Percentiles rank a stretch among this genome's conserved stretches.
Conservation (phyloP, 2,888 invertebrate genomes). For the Anthophora plumipes region DNA sequence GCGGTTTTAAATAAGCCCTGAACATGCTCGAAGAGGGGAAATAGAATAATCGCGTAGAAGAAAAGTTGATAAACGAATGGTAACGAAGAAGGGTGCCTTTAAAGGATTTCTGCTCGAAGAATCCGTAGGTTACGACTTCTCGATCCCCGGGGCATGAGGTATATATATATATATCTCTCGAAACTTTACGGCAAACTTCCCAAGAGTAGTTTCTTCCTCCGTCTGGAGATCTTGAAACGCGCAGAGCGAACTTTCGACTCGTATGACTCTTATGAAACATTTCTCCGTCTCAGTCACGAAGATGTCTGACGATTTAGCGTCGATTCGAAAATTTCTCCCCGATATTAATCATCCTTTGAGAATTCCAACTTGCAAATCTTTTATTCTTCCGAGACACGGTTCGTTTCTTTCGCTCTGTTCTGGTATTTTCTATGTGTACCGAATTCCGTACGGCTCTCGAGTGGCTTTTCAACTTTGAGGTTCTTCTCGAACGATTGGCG, state of each 20-base stretch:
- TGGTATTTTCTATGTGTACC: too few species aligned
- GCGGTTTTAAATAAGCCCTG: too few species aligned
- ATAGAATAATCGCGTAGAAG: not conserved
- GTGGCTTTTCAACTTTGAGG: too few species aligned
- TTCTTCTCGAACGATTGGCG: too few species aligned
- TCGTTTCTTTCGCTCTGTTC: too few species aligned
- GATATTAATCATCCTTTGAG: too few species aligned
- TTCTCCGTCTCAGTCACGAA: slow-evolving; percentile 10
- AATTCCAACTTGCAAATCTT: too few species aligned
- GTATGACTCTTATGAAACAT: slow-evolving; percentile 56
- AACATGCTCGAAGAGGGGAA: not conserved
- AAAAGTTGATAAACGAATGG: not conserved
- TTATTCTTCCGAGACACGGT: too few species aligned
- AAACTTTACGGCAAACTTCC: slow-evolving; percentile 55
- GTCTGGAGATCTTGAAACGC: slow-evolving; percentile 55
- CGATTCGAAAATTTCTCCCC: too few species aligned
- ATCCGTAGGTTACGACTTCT: slow-evolving; percentile 51
- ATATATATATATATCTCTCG: slow-evolving; percentile 26
- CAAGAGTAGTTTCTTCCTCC: slow-evolving; percentile 59
- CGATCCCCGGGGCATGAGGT: slow-evolving; percentile 40
- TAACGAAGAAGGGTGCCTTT: not conserved
- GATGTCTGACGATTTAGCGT: too few species aligned
- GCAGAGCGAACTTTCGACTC: slow-evolving; percentile 57
- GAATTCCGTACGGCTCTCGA: too few species aligned
- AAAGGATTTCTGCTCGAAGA: slow-evolving; percentile 5